These are phyloP conservation scores for Pogonomyrmex californicus DNA, from an alignment of 1,140 invertebrate genomes.

Conservation along the genomic window DNA sequence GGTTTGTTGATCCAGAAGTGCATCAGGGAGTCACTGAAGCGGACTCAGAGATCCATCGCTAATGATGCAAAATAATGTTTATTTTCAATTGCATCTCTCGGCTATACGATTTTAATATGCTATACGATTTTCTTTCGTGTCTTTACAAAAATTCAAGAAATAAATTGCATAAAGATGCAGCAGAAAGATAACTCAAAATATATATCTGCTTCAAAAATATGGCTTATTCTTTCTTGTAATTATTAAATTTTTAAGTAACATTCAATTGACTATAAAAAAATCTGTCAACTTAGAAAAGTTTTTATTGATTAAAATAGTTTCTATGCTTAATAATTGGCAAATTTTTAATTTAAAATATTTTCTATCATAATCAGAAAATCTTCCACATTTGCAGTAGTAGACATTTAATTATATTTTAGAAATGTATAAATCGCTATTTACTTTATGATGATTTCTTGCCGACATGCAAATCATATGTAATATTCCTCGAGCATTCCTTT, in stretches of 20 bases:
- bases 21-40: conserved; percentile 72
- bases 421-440: background rate
- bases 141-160: background rate
- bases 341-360: background rate
- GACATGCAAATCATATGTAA: background rate
- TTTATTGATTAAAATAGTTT: too few relatives aligned
- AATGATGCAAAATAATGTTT: background rate
- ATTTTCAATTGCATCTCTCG: background rate
- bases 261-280: too few relatives aligned
- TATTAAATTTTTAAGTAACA: too few relatives aligned
- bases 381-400: too few relatives aligned
- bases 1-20: conserved; percentile 85
- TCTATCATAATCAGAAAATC: background rate
- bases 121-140: background rate
- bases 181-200: background rate
- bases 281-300: too few relatives aligned
- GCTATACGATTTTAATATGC: background rate
- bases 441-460: background rate
- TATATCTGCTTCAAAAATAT: background rate
- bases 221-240: background rate
- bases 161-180: background rate
- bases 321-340: background rate
- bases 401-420: background rate
- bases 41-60: conserved; percentile 51
- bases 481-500: background rate